Base-by-base conservation (phyloP, 2,888 invertebrate genomes). In the Polymixis lichenea region DNA sequence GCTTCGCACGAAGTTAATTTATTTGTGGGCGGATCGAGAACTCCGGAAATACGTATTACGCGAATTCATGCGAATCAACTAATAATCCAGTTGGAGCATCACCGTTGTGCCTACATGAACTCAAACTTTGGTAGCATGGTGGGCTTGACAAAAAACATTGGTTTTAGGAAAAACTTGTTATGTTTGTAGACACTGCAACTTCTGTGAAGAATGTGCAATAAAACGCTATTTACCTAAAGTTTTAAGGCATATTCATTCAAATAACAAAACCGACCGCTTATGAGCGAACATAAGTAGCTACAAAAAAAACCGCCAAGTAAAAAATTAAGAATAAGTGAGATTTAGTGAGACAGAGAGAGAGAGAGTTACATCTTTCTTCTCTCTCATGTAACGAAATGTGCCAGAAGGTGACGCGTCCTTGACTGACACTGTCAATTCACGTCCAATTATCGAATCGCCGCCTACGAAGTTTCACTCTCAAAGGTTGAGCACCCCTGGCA, bases 401-500 rank as follows among this genome's bases (percentile, higher is more conserved):
- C 28, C 22, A 5, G 28, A 15, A 6, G 28, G 9, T 51, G 17
- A 32, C 22, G 22, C 1, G 15, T 28, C 28, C 22, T 17, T 66
- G n/a, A 67, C 22, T 51, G 17, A 32, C 7, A 32, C 32, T 11
- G 53, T 6, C 51, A 28, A 64, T 22, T 28, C 22, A 17, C 6
- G 22, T 51, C 15, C 15, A 17, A 66, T 22, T 28, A 51, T 51
- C 32, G 2, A n/a, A 67, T n/a, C 17, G 17, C 32, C n/a, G 7
- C n/a, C 11, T 56, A 67, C 32, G n/a, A 56, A 56, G 2, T 19
- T n/a, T 56, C 17, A 55, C 19, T n/a, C 11, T 4, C 43, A 53
- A 49, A 61, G n/a, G 2, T 77, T 85, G 72, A 68, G 67, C 17
- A 67, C 25, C 66, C 3, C 62, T 53, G 70, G 8, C 22, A 43